These are phyloP conservation scores for Drosophila parthenogenetica DNA, from an alignment of 2,888 invertebrate genomes.

Conservation along the genomic window DNA sequence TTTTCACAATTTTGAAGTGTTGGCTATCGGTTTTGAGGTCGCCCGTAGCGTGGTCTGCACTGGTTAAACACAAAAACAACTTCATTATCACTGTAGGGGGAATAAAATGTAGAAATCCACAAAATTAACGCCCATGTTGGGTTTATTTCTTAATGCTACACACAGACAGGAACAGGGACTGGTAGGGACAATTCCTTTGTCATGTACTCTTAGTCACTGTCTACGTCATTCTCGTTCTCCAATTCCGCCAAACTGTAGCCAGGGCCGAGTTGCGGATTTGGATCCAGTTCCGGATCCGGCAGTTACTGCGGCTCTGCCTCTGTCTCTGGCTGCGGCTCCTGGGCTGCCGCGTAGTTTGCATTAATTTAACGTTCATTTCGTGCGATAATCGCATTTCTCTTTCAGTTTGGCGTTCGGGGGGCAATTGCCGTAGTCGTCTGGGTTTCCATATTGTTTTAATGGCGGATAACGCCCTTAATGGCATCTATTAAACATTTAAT, in stretches of 20 bases:
- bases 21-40: conserved; percentile 35
- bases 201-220: neutral
- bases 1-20: conserved; percentile 39
- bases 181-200: conserved; percentile 1
- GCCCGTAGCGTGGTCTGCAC: conserved; percentile 46
- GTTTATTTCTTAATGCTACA: conserved; percentile 52
- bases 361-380: conserved; percentile 78
- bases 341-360: conserved; percentile 70
- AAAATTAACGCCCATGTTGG: conserved; percentile 68
- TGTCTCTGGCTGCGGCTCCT: conserved; percentile 10
- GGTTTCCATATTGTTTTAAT: conserved; percentile 75
- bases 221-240: conserved; percentile 6
- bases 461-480: conserved; percentile 75
- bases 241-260: conserved; percentile 8
- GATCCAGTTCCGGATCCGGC: neutral
- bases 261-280: conserved; percentile 1
- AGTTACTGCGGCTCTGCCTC: neutral
- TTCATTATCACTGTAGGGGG: conserved; percentile 49
- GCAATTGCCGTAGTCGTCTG: conserved; percentile 35
- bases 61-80: conserved; percentile 50
- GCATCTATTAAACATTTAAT: conserved; percentile 77
- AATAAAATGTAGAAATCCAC: conserved; percentile 25
- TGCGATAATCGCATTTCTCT: conserved; percentile 76
- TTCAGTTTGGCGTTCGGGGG: conserved; percentile 18
- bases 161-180: conserved; percentile 4